A percentile compares a stretch with the other conserved stretches of the same genome.
Conservation (phyloP, 2,113 vertebrate species). For the Chinchilla lanigera region DNA sequence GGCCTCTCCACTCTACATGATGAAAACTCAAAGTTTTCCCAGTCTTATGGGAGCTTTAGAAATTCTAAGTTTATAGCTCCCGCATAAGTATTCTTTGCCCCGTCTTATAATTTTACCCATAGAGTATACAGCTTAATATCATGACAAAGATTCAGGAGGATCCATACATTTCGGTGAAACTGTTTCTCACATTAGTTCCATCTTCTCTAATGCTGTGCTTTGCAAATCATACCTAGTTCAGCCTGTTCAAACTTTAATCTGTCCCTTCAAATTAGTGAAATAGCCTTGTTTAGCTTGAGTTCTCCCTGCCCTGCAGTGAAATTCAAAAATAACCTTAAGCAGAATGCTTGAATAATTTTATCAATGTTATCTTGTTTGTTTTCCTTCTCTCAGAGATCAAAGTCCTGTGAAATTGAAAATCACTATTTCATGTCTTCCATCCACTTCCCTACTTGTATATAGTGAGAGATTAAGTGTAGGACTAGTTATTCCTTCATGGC, state of each 20-base stretch:
- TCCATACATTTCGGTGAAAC: not conserved
- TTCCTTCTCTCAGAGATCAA: not conserved
- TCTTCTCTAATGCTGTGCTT: not conserved
- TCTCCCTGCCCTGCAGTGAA: not conserved
- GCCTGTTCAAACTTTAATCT: not conserved
- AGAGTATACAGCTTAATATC: not conserved
- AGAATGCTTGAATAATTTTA: not conserved
- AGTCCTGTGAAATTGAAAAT: not conserved
- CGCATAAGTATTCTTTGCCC: not conserved
- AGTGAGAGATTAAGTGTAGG: not conserved
- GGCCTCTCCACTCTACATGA: not conserved
- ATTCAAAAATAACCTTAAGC: not conserved
- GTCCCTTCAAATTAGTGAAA: not conserved
- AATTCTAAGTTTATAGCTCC: not conserved
- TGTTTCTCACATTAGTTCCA: constrained; percentile 13
- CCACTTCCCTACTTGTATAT: not conserved
- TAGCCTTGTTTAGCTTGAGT: not conserved
- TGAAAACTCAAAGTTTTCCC: not conserved
- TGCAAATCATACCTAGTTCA: not conserved
- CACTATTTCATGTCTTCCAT: not conserved
- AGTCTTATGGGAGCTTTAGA: not conserved
- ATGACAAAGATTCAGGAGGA: not conserved
- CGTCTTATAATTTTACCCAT: not conserved
- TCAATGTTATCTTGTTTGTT: not conserved
- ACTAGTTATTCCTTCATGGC: not conserved